Evolutionary conservation across 2,797 vertebrate genomes (phyloP).

Genomic region (Amazona ochrocephala): DNA sequence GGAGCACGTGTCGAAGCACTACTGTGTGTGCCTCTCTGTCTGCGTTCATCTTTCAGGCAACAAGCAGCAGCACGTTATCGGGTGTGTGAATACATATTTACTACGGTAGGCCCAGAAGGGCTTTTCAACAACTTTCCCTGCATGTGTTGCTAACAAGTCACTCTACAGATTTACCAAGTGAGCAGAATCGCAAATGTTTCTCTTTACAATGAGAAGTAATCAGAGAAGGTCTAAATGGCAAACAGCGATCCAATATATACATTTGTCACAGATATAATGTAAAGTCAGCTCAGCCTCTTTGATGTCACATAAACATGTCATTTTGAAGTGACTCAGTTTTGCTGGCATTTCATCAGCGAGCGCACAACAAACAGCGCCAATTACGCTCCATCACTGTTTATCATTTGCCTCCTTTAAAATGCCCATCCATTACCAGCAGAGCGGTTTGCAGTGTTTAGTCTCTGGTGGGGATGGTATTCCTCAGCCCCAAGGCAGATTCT

Average conservation of each 20-base stretch:
- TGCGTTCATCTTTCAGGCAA: constrained; percentile 41
- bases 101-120: constrained; percentile 61
- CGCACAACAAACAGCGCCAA: constrained; percentile 62
- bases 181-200: constrained; percentile 69
- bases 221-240: constrained; percentile 59
- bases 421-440: constrained; percentile 66
- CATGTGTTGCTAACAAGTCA: constrained; percentile 69
- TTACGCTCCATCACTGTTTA: constrained; percentile 66
- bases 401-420: constrained; percentile 61
- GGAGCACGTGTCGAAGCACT: neutral
- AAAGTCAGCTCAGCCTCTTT: constrained; percentile 69
- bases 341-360: constrained; percentile 66
- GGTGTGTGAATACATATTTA: constrained; percentile 70
- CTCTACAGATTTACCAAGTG: constrained; percentile 51
- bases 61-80: constrained; percentile 55
- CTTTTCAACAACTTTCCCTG: constrained; percentile 69
- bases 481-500: constrained; percentile 55
- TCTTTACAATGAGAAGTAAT: constrained; percentile 60
- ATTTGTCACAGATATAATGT: constrained; percentile 65
- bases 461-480: constrained; percentile 61
- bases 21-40: constrained; percentile 18
- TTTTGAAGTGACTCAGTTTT: constrained; percentile 72
- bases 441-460: constrained; percentile 76
- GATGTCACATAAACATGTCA: constrained; percentile 73
- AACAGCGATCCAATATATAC: constrained; percentile 59